phyloP scores from a whole-genome alignment of 2,113 vertebrate species.

The Psilopsiagon aymara region DNA sequence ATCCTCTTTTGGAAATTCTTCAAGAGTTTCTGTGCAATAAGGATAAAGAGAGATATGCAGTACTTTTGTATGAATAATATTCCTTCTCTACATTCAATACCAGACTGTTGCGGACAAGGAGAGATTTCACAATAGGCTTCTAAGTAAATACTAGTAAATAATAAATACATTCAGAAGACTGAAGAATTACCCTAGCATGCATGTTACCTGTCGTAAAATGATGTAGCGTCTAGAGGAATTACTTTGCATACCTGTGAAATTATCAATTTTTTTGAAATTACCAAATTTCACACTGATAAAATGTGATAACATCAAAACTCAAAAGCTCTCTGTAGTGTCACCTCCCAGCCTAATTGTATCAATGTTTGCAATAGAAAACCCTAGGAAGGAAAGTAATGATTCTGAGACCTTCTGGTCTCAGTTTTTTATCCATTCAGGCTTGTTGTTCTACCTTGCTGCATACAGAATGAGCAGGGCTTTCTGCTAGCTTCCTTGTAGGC shows the following conservation, averaged over 20 bases:
- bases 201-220: background rate
- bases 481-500: background rate
- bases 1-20: constrained; percentile 54
- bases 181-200: background rate
- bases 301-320: background rate
- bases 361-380: constrained; percentile 7
- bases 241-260: background rate
- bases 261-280: background rate
- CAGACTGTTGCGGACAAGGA: background rate
- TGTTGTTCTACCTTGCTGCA: constrained; percentile 8
- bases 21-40: constrained; percentile 46
- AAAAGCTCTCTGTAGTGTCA: background rate
- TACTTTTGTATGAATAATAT: background rate
- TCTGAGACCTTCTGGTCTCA: constrained; percentile 13
- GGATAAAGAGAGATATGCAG: background rate
- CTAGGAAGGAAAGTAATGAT: background rate
- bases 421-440: constrained; percentile 49
- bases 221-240: background rate
- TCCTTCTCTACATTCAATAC: background rate
- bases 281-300: background rate
- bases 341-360: background rate
- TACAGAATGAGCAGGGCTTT: constrained; percentile 35
- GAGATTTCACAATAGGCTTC: background rate
- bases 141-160: background rate
- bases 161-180: background rate